A percentile compares a stretch with the other conserved stretches of the same genome.
Evolutionary conservation across 2,797 vertebrate genomes (phyloP).

Genomic region (Acipenser transmontanus): DNA sequence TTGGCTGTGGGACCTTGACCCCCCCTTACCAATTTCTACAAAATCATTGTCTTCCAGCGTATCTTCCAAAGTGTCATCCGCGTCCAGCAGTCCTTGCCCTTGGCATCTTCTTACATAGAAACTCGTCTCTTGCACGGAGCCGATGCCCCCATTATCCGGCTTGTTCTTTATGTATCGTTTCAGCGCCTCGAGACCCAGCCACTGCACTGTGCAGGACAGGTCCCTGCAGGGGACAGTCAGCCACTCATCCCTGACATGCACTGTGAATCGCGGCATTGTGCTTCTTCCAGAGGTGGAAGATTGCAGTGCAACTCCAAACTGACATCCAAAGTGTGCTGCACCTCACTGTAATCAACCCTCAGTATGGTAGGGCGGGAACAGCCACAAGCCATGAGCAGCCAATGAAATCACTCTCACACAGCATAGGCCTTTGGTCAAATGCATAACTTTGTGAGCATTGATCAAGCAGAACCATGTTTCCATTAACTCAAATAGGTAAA

Average conservation of each 20-base stretch:
- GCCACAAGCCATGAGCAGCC: too few relatives aligned
- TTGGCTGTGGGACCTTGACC: not conserved
- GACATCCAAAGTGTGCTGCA: too few relatives aligned
- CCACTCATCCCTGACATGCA: constrained; percentile 16
- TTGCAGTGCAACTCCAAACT: too few relatives aligned
- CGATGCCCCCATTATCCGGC: not conserved
- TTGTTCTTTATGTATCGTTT: not conserved
- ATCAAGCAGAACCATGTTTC: too few relatives aligned
- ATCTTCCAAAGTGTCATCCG: constrained; percentile 8
- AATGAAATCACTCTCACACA: too few relatives aligned
- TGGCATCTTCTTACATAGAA: constrained; percentile 14
- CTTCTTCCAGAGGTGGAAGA: too few relatives aligned
- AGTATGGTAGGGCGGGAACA: too few relatives aligned
- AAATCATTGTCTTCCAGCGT: constrained; percentile 21
- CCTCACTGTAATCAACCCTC: too few relatives aligned
- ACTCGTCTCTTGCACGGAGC: not conserved
- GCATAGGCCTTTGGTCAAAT: too few relatives aligned
- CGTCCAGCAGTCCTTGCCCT: constrained; percentile 10
- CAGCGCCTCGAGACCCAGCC: constrained; percentile 15
- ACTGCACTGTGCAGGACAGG: constrained; percentile 5
- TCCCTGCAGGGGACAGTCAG: constrained; percentile 13
- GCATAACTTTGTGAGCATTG: too few relatives aligned
- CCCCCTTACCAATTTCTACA: constrained; percentile 21
- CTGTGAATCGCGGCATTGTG: constrained; percentile 12
- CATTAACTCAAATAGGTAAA: too few relatives aligned